phyloP scores from a whole-genome alignment of 2,113 vertebrate genomes.

The Mandrillus leucophaeus region DNA sequence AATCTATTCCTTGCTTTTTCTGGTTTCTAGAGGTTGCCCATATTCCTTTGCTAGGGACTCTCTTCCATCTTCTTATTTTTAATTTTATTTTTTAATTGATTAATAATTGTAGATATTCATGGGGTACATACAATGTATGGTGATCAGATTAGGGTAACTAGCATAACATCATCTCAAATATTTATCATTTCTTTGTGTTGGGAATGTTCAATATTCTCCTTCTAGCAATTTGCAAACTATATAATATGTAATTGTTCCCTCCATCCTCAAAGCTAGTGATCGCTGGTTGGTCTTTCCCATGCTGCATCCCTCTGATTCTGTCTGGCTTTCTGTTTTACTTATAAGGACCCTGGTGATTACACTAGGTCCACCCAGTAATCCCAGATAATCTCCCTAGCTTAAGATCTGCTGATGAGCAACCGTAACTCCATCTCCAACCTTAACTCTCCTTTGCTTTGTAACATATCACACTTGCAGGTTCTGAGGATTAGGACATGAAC shows the following conservation, averaged over 20 bases:
- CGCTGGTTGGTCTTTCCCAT: neutral
- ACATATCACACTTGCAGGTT: neutral
- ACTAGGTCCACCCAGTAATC: neutral
- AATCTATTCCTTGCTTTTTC: neutral
- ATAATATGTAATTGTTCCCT: too few relatives aligned
- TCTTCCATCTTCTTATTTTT: neutral
- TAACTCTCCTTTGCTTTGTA: neutral
- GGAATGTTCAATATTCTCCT: too few relatives aligned
- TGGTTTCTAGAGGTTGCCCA: neutral
- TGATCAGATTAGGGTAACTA: too few relatives aligned
- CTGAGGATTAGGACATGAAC: neutral
- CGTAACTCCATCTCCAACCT: neutral
- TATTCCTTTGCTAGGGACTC: too few relatives aligned
- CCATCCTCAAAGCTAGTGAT: neutral
- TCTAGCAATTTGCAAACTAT: too few relatives aligned
- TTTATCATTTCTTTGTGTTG: too few relatives aligned
- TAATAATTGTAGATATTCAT: too few relatives aligned
- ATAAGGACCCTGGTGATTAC: neutral
- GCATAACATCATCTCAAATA: too few relatives aligned
- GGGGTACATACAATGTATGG: neutral
- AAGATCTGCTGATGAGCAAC: neutral
- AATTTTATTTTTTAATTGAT: too few relatives aligned
- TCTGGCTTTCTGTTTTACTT: neutral
- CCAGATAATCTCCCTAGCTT: neutral
- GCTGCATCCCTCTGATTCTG: too few relatives aligned